Percentiles rank a stretch among this genome's conserved stretches.
phyloP scores from a whole-genome alignment of 37 sponge, comb jelly and placozoan genomes.

The Chondrosia reniformis region DNA sequence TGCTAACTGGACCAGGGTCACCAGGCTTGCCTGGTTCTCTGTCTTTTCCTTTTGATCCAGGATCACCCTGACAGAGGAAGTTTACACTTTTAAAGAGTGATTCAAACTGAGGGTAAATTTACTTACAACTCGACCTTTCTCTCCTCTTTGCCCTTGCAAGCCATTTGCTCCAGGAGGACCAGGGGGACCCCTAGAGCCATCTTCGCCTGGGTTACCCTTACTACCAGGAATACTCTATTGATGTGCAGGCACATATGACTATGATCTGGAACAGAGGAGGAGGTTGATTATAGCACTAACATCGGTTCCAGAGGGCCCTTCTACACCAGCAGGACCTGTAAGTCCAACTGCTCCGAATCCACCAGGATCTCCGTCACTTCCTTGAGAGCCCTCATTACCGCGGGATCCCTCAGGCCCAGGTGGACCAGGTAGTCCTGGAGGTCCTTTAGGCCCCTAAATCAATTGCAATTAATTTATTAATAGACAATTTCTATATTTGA shows the following conservation, averaged over 20 bases:
- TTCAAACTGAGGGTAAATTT: not conserved
- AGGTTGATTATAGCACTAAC: not conserved
- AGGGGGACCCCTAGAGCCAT: conserved; percentile 10
- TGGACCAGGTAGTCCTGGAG: conserved; percentile 1
- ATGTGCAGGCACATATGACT: not conserved
- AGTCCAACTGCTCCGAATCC: not conserved
- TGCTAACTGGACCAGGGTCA: not conserved
- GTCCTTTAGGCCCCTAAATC: conserved; percentile 1
- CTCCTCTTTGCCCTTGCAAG: conserved; percentile 22
- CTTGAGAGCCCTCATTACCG: conserved; percentile 11
- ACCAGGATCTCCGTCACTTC: conserved; percentile 8
- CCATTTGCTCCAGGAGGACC: conserved; percentile 5
- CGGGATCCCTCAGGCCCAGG: conserved; percentile 5
- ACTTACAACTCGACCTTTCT: conserved; percentile 13
- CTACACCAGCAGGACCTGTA: not conserved
- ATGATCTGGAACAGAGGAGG: not conserved
- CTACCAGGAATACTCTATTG: not conserved
- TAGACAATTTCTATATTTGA: too few relatives aligned
- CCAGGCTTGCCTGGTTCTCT: conserved; percentile 4
- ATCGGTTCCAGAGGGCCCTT: conserved; percentile 5
- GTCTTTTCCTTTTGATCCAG: conserved; percentile 10
- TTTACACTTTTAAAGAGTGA: not conserved
- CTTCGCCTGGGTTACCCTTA: not conserved
- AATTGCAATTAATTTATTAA: too few relatives aligned
- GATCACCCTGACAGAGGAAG: conserved; percentile 6